Evolutionary conservation across 2,888 invertebrate genomes (phyloP), one percentile per base, ranked within the genome.

Genomic region (Aricia artaxerxes): DNA sequence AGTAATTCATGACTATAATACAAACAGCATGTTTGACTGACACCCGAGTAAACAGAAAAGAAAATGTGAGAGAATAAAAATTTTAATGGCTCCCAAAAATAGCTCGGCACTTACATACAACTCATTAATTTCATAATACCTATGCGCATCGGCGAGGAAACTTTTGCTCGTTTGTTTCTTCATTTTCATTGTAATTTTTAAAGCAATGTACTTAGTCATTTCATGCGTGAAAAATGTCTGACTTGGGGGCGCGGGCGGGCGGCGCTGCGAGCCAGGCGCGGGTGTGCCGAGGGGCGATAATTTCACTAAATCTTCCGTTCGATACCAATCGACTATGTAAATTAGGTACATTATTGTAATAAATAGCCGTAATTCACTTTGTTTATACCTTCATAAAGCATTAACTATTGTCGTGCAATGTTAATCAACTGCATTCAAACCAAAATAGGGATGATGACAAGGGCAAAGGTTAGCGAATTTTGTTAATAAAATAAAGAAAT

Each of bases 91-190:
- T 13, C n/a, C 53, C 44, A 44, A 53, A 49, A 44, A 75, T 49
- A 49, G 75, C 49, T 24, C 53, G 31, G 44, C 24, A 53, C 75
- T 49, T 75, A 75, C 16, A 57, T 1, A 53, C 57, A 16, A 76
- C 44, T 57, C 76, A 76, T 76, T 53, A 76, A 76, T 76, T 76
- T 76, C 4, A 76, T 53, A 69, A 76, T 35, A 49, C 49, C 44
- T 31, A 76, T 35, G 53, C 7, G 35, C 57, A 35, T 24, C 16
- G 57, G 35, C 57, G 6, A 13, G 53, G 35, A 53, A 57, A 53
- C 11, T 11, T 31, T 44, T 75, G 49, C 75, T 75, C 69, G 35
- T 75, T 75, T 49, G 2, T 44, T 75, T n/a, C 24, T 75, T 75
- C 24, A 40, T 73, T 75, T 53, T 5, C 75, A 49, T 31, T 75